Percentiles rank a stretch among this genome's conserved stretches.
phyloP scores from a whole-genome alignment of 2,113 vertebrate genomes.

The Erythrolamprus reginae region DNA sequence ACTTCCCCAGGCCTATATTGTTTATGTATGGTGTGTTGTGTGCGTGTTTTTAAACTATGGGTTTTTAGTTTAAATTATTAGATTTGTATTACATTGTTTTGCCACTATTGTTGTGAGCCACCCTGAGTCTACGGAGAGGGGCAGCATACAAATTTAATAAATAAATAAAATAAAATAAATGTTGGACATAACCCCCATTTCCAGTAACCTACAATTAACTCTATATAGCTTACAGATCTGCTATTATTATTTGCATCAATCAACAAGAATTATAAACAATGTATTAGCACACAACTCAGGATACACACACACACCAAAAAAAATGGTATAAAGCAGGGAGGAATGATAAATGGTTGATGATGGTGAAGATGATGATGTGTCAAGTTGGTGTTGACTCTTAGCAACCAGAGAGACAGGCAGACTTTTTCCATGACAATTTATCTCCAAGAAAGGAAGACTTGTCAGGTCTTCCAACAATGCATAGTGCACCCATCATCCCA shows the following conservation, averaged over 20 bases:
- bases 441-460: neutral
- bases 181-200: neutral
- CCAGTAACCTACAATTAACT: neutral
- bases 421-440: neutral
- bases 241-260: neutral
- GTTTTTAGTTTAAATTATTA: too few relatives aligned
- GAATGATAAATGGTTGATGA: neutral
- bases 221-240: neutral
- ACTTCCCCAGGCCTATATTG: too few relatives aligned
- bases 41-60: too few relatives aligned
- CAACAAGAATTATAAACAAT: neutral
- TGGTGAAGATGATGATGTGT: neutral
- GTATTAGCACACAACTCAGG: neutral
- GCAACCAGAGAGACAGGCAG: neutral
- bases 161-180: too few relatives aligned
- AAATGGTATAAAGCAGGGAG: neutral
- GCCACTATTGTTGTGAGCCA: too few relatives aligned
- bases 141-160: too few relatives aligned
- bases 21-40: too few relatives aligned
- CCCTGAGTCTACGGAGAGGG: too few relatives aligned
- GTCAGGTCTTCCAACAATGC: neutral
- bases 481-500: neutral
- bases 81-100: too few relatives aligned
- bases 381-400: neutral
- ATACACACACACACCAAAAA: neutral